Evolutionary conservation across 2,113 vertebrate species (phyloP).

Genomic region (Ammospiza caudacuta): DNA sequence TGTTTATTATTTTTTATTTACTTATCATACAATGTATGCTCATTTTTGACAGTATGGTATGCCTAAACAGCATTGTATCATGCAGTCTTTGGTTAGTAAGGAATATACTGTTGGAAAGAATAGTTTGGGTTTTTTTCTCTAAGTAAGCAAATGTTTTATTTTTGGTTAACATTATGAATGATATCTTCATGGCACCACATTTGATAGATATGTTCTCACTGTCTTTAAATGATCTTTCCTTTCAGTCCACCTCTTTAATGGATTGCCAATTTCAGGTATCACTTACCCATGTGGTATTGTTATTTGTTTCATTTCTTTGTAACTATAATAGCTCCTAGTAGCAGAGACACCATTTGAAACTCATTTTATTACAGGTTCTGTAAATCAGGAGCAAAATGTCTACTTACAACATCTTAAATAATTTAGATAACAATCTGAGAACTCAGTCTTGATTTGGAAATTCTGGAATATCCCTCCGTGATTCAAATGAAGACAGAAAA

Average conservation of each 20-base stretch:
- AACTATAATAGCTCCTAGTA: not conserved
- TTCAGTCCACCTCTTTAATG: not conserved
- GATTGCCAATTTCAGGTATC: not conserved
- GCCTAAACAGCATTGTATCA: not conserved
- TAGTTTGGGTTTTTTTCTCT: not conserved
- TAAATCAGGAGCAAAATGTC: not conserved
- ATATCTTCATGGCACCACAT: not conserved
- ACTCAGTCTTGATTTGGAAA: not conserved
- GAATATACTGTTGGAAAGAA: not conserved
- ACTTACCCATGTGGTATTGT: not conserved
- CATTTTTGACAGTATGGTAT: not conserved
- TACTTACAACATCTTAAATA: not conserved
- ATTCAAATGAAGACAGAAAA: conserved; percentile 13
- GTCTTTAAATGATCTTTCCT: not conserved
- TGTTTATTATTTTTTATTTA: not conserved
- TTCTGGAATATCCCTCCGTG: not conserved
- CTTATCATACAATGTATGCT: rapidly evolving
- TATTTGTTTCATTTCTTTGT: not conserved
- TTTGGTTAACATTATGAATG: not conserved
- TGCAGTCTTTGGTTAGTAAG: not conserved
- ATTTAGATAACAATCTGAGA: not conserved
- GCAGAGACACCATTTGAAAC: not conserved
- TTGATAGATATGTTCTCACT: not conserved
- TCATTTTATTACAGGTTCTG: not conserved
- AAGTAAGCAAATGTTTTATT: not conserved